Conservation (phyloP, 2,113 vertebrate species). For the Atherinomorus stipes region DNA sequence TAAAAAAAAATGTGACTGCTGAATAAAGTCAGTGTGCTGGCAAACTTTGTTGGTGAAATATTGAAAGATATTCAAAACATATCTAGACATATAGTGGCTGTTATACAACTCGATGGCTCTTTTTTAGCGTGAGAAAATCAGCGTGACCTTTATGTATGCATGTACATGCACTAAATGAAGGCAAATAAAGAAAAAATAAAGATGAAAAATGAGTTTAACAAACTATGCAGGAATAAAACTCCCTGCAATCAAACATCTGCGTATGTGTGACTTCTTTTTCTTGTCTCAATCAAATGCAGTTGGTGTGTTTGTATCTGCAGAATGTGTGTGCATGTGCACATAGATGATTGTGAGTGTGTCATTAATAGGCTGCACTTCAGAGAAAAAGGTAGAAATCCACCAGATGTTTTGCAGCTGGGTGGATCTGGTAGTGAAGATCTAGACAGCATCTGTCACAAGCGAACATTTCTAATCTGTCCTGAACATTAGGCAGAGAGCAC, state of each 20-base stretch:
- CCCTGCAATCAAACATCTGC: constrained; percentile 39
- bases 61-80: constrained; percentile 57
- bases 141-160: background rate
- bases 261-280: constrained; percentile 31
- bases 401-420: constrained; percentile 91
- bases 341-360: constrained; percentile 61
- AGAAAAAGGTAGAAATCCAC: constrained; percentile 76
- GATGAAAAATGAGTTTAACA: background rate
- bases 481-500: constrained; percentile 86
- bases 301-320: constrained; percentile 27
- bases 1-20: constrained; percentile 60
- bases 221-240: constrained; percentile 28
- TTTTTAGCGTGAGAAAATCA: constrained; percentile 40
- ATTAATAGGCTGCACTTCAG: constrained; percentile 84
- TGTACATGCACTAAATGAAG: background rate
- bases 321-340: constrained; percentile 18
- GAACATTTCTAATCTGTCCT: constrained; percentile 86
- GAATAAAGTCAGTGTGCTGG: constrained; percentile 61
- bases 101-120: constrained; percentile 14
- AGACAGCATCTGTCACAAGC: constrained; percentile 87
- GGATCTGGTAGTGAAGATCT: constrained; percentile 85
- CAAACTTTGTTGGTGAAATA: constrained; percentile 58
- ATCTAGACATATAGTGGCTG: constrained; percentile 31
- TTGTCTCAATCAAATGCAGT: constrained; percentile 25
- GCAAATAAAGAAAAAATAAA: background rate